phyloP scores from a whole-genome alignment of 2,113 vertebrate species.

The Cheilinus undulatus region DNA sequence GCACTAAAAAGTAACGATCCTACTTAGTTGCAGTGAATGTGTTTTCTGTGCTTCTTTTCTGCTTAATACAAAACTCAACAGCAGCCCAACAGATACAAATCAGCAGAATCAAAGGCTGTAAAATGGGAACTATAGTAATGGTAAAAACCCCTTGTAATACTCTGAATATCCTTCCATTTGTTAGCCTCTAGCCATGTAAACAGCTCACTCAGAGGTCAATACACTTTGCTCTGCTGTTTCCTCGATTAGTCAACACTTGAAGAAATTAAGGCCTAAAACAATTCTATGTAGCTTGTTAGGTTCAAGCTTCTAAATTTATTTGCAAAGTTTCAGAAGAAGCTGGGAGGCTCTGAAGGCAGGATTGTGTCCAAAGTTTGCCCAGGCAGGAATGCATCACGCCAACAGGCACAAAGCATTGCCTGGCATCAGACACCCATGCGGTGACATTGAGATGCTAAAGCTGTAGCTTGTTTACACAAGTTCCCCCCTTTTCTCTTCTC shows the following conservation, averaged over 20 bases:
- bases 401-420: constrained; percentile 60
- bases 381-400: constrained; percentile 58
- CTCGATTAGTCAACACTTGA: not conserved
- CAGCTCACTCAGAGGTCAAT: constrained; percentile 42
- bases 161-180: constrained; percentile 19
- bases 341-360: not conserved
- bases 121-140: constrained; percentile 44
- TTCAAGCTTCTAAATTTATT: constrained; percentile 19
- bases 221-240: not conserved
- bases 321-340: constrained; percentile 16
- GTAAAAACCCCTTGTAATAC: constrained; percentile 5
- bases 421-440: constrained; percentile 78
- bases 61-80: constrained; percentile 48
- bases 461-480: constrained; percentile 84
- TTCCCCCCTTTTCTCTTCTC: constrained; percentile 74
- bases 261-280: not conserved
- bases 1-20: constrained; percentile 24
- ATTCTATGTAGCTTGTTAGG: not conserved
- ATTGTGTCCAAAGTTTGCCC: constrained; percentile 10
- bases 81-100: constrained; percentile 40
- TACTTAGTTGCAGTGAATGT: constrained; percentile 8
- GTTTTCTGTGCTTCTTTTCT: constrained; percentile 17
- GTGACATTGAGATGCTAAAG: constrained; percentile 83
- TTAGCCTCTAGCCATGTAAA: constrained; percentile 45
- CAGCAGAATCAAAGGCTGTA: constrained; percentile 18